A percentile compares a stretch with the other conserved stretches of the same genome.
These are phyloP conservation scores for Bruchidius siliquastri DNA, from an alignment of 2,888 invertebrate genomes.

Conservation along the genomic window DNA sequence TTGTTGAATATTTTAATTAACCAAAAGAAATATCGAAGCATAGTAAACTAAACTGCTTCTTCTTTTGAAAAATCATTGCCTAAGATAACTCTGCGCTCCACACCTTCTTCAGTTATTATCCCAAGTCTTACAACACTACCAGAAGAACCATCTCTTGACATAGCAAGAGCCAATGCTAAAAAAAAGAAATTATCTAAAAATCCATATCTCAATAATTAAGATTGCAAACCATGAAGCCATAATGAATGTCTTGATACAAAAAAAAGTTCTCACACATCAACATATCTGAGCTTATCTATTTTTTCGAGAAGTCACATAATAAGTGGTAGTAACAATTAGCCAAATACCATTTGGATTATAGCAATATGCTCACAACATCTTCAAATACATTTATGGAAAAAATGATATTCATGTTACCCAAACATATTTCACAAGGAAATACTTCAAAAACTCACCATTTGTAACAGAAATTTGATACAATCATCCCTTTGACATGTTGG, in stretches of 20 bases:
- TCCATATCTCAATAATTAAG: not conserved
- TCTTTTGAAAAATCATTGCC: conserved; percentile 68
- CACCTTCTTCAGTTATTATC: conserved; percentile 79
- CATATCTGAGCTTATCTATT: too few relatives aligned
- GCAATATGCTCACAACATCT: too few relatives aligned
- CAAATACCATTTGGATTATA: too few relatives aligned
- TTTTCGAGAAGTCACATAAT: too few relatives aligned
- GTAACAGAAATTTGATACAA: conserved; percentile 81
- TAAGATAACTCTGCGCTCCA: conserved; percentile 68
- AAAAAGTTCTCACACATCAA: too few relatives aligned
- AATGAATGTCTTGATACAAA: too few relatives aligned
- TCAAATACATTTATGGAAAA: too few relatives aligned
- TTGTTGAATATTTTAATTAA: not conserved
- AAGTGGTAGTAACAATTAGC: too few relatives aligned
- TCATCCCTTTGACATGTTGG: conserved; percentile 82
- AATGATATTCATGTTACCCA: too few relatives aligned
- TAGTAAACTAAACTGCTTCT: not conserved
- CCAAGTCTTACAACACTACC: conserved; percentile 90
- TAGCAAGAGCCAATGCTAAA: conserved; percentile 81
- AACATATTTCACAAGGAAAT: too few relatives aligned
- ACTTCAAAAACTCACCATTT: conserved; percentile 57
- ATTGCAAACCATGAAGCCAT: too few relatives aligned
- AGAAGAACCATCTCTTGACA: conserved; percentile 89
- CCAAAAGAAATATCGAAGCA: not conserved
- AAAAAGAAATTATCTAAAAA: conserved; percentile 23